Evolutionary conservation across 1,140 invertebrate genomes (phyloP).

Genomic region (Leptinotarsa undecemlineata): DNA sequence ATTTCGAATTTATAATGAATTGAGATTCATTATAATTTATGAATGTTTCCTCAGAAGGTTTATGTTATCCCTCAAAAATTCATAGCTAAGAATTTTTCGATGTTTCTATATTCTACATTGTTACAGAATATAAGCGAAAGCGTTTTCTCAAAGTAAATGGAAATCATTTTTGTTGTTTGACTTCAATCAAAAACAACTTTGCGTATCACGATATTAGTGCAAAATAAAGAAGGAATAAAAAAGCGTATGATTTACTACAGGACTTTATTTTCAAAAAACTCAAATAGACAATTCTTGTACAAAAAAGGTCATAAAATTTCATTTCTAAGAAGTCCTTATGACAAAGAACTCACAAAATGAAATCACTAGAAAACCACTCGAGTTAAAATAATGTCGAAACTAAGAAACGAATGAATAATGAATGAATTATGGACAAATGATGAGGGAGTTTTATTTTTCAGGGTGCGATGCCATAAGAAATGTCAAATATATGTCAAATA

Average conservation of each 20-base stretch:
- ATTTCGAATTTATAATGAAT: too few species aligned
- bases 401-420: constrained; percentile 32
- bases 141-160: too few species aligned
- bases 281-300: constrained; percentile 41
- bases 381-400: constrained; percentile 34
- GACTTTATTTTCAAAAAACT: constrained; percentile 38
- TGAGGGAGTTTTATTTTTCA: constrained; percentile 37
- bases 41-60: too few species aligned
- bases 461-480: constrained; percentile 49
- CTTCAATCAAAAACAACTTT: too few species aligned
- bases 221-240: neutral
- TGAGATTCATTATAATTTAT: too few species aligned
- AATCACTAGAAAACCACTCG: constrained; percentile 46
- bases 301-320: constrained; percentile 42
- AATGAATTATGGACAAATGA: constrained; percentile 45
- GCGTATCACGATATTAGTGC: neutral
- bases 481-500: constrained; percentile 50
- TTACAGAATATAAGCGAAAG: too few species aligned
- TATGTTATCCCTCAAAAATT: too few species aligned
- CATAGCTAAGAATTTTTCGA: too few species aligned
- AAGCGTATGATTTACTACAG: constrained; percentile 20
- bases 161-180: too few species aligned
- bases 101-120: too few species aligned
- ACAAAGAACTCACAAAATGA: constrained; percentile 42
- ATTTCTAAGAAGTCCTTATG: constrained; percentile 40